Conservation (phyloP, 2,888 invertebrate species). For the Calliphora vomitoria region DNA sequence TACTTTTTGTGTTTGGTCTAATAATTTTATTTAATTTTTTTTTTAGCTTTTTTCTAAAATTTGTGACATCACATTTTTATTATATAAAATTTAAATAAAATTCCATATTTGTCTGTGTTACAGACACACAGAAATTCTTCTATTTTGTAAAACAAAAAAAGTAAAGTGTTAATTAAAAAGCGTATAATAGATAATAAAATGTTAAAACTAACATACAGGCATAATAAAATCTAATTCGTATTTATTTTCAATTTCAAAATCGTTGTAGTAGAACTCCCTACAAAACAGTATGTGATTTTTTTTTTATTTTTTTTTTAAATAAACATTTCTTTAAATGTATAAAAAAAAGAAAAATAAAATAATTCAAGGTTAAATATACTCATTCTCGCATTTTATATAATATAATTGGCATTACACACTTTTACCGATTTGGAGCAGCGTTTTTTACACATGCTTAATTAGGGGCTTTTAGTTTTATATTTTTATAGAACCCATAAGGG, state of each 20-base stretch:
- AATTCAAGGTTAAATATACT: constrained; percentile 39
- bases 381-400: too few species aligned
- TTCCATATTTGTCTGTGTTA: not conserved
- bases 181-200: not conserved
- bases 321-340: constrained; percentile 32
- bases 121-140: not conserved
- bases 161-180: not conserved
- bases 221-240: constrained; percentile 3
- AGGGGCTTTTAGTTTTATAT: not conserved
- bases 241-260: constrained; percentile 56
- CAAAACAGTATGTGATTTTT: constrained; percentile 9
- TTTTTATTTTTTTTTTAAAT: constrained; percentile 16
- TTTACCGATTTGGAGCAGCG: constrained; percentile 16
- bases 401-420: constrained; percentile 3
- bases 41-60: not conserved
- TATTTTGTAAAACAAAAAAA: not conserved
- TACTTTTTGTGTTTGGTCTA: constrained; percentile 14
- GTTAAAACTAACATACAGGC: not conserved
- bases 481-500: not conserved
- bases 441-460: not conserved
- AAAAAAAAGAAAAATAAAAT: not conserved
- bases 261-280: constrained; percentile 36
- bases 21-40: constrained; percentile 18
- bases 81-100: not conserved
- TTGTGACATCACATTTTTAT: constrained; percentile 44